These are phyloP conservation scores for Pterocles burchelli DNA, from an alignment of 2,113 vertebrate species.

Conservation along the genomic window DNA sequence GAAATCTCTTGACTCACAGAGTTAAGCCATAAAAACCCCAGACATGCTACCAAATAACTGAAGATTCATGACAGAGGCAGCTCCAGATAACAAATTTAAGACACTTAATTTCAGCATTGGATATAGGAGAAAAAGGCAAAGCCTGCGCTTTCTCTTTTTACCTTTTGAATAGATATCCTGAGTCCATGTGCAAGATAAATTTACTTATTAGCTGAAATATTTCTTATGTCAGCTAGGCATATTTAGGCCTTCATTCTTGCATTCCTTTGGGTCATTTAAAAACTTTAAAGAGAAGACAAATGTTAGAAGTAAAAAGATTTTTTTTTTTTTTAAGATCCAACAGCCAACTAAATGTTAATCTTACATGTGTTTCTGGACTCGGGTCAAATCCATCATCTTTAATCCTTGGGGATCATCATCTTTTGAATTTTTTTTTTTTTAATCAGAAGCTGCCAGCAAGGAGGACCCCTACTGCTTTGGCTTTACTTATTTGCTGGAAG, in stretches of 20 bases:
- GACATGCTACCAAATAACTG: not conserved
- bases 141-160: not conserved
- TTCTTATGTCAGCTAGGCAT: not conserved
- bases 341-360: not conserved
- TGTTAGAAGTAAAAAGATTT: not conserved
- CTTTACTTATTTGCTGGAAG: not conserved
- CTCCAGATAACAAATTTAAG: not conserved
- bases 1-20: not conserved
- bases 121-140: not conserved
- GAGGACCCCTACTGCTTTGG: not conserved
- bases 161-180: not conserved
- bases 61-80: not conserved
- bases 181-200: not conserved
- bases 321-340: not conserved
- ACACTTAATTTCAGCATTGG: not conserved
- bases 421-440: not conserved
- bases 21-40: not conserved
- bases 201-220: slow-evolving; percentile 18
- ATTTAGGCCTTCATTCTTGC: not conserved
- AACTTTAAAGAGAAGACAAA: slow-evolving; percentile 41
- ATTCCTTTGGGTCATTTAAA: slow-evolving; percentile 43
- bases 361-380: slow-evolving; percentile 16
- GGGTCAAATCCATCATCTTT: slow-evolving; percentile 39
- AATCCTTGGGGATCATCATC: not conserved
- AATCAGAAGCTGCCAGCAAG: not conserved